Conservation (phyloP, 1,140 invertebrate species). For the Hyposmocoma kahamanoa region DNA sequence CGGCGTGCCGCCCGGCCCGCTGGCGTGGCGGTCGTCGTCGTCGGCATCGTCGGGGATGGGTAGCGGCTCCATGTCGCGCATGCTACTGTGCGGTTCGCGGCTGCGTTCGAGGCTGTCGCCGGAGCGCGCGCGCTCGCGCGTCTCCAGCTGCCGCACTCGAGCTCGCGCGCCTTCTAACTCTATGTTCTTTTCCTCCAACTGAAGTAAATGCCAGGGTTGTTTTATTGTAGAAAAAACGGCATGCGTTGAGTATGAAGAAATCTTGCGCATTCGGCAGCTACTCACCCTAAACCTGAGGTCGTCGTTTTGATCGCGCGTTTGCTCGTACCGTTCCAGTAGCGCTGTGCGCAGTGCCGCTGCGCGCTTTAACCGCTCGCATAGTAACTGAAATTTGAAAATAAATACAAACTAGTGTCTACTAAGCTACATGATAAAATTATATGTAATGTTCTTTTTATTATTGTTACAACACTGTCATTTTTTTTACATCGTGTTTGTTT, state of each 20-base stretch:
- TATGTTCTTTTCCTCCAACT: slow-evolving; percentile 87
- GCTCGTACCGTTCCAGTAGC: slow-evolving; percentile 81
- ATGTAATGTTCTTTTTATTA: too few relatives aligned
- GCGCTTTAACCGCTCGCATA: slow-evolving; percentile 79
- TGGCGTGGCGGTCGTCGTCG: slow-evolving; percentile 77
- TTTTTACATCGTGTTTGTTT: too few relatives aligned
- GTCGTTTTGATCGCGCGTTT: slow-evolving; percentile 84
- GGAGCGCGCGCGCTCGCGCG: slow-evolving; percentile 43
- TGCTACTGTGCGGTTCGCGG: slow-evolving; percentile 61
- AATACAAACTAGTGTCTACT: too few relatives aligned
- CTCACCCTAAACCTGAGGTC: slow-evolving; percentile 87
- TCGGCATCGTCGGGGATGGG: slow-evolving; percentile 70
- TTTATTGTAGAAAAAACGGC: not conserved
- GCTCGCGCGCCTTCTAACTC: slow-evolving; percentile 87
- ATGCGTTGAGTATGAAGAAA: not conserved
- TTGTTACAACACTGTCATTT: too few relatives aligned
- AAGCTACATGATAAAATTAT: too few relatives aligned
- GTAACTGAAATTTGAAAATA: slow-evolving; percentile 81
- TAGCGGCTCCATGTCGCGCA: slow-evolving; percentile 68
- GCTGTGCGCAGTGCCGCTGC: slow-evolving; percentile 77
- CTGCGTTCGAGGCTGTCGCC: slow-evolving; percentile 75
- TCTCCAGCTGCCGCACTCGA: slow-evolving; percentile 81
- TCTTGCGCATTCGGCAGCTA: too few relatives aligned
- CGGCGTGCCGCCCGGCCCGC: slow-evolving; percentile 78
- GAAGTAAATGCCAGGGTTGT: slow-evolving; percentile 18